Evolutionary conservation across 1,140 invertebrate genomes (phyloP).

Genomic region (Drosophila rufa): DNA sequence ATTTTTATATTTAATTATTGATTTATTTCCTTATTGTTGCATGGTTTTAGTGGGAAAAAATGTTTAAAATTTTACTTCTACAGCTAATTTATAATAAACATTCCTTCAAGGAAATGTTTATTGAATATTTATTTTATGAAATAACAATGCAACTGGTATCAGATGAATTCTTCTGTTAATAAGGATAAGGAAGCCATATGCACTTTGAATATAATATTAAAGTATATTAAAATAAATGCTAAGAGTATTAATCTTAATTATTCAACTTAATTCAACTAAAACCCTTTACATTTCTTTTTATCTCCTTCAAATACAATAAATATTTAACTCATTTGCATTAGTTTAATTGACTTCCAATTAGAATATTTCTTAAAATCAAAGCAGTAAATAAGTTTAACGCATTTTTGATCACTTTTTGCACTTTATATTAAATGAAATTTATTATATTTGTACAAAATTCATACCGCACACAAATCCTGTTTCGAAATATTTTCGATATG

Average conservation of each 20-base stretch:
- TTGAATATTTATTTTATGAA: background rate
- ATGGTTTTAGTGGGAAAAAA: too few species aligned
- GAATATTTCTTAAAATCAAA: background rate
- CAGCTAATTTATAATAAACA: too few species aligned
- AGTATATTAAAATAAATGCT: background rate
- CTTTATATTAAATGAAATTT: background rate
- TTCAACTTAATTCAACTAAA: background rate
- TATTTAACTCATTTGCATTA: background rate
- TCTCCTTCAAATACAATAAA: background rate
- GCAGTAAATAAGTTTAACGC: background rate
- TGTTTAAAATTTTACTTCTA: too few species aligned
- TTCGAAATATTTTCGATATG: background rate
- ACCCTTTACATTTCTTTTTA: background rate
- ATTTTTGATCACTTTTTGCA: background rate
- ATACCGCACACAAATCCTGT: conserved; percentile 2
- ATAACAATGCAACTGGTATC: background rate
- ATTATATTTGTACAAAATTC: background rate
- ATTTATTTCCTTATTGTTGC: too few species aligned
- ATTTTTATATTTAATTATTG: too few species aligned
- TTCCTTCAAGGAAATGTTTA: background rate
- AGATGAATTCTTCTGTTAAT: background rate
- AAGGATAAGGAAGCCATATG: background rate
- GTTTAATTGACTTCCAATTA: background rate
- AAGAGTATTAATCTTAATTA: background rate
- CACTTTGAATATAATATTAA: background rate